A percentile compares a stretch with the other conserved stretches of the same genome.
Conservation (phyloP, 92 coral and sea anemone species). For the Scolanthus callimorphus region DNA sequence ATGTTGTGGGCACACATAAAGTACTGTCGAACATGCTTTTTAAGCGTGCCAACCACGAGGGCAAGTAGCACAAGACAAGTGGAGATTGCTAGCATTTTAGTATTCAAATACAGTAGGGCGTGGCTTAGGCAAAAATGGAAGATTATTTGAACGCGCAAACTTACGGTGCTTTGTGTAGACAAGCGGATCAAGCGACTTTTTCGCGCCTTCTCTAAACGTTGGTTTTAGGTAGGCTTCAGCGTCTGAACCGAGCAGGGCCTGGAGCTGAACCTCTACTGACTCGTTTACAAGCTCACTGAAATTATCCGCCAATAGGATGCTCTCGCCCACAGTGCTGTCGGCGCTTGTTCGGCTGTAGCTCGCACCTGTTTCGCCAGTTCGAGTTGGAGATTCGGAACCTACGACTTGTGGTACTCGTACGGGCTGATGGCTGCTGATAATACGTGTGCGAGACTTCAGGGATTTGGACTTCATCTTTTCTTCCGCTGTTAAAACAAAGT, state of each 20-base stretch:
- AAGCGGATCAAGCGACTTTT: slow-evolving; percentile 79
- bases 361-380: slow-evolving; percentile 6
- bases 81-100: no score
- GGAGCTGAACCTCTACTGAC: slow-evolving; percentile 78
- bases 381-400: slow-evolving; percentile 1
- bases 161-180: slow-evolving; percentile 4
- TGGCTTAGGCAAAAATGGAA: no score
- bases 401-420: slow-evolving; percentile 6
- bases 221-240: slow-evolving; percentile 85
- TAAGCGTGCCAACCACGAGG: no score
- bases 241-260: slow-evolving; percentile 52
- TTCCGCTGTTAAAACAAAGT: slow-evolving; percentile 47
- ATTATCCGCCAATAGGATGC: slow-evolving; percentile 53
- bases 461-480: slow-evolving; percentile 40
- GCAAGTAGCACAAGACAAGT: no score
- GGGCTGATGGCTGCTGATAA: slow-evolving; percentile 79
- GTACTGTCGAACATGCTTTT: no score
- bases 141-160: no score
- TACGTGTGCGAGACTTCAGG: slow-evolving; percentile 55
- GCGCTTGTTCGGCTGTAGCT: slow-evolving; percentile 18
- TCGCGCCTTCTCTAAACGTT: slow-evolving; percentile 85
- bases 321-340: slow-evolving; percentile 20
- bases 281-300: slow-evolving; percentile 70
- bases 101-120: no score
- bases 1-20: no score